Conservation (phyloP, 2,113 vertebrate genomes). For the Halcyon senegalensis region DNA sequence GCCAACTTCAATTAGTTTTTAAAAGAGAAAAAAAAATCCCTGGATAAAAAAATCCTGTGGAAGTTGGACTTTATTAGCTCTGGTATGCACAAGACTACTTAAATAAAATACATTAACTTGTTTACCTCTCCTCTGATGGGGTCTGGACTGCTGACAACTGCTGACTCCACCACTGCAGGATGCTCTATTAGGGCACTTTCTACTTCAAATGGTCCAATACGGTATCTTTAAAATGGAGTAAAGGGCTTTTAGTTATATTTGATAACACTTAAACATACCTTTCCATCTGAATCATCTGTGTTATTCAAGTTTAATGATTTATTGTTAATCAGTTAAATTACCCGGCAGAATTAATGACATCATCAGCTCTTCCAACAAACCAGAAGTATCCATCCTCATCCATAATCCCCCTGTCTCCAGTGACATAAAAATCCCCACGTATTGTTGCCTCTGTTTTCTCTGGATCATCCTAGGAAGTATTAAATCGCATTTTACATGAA, state of each 20-base stretch:
- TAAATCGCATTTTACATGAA: background rate
- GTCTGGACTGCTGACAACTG: slow-evolving; percentile 86
- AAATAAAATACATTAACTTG: background rate
- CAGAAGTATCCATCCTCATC: slow-evolving; percentile 86
- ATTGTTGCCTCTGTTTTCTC: slow-evolving; percentile 76
- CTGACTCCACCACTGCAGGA: slow-evolving; percentile 81
- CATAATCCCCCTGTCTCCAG: slow-evolving; percentile 80
- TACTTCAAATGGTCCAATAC: slow-evolving; percentile 86
- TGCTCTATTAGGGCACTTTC: slow-evolving; percentile 85
- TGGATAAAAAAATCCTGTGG: background rate
- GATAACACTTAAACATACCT: background rate
- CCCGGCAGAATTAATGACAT: slow-evolving; percentile 86
- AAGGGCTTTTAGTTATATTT: background rate
- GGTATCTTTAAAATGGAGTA: slow-evolving; percentile 72
- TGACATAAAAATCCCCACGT: slow-evolving; percentile 81
- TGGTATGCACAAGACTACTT: background rate
- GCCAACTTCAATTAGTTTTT: background rate
- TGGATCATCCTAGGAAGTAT: slow-evolving; percentile 75
- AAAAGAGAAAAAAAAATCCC: background rate
- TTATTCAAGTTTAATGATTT: background rate
- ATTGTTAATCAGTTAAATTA: slow-evolving; percentile 42
- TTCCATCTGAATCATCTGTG: background rate
- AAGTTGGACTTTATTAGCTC: background rate
- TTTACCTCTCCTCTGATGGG: slow-evolving; percentile 84
- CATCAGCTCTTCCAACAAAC: slow-evolving; percentile 84